These are phyloP conservation scores for Loxodonta africana DNA, from an alignment of 2,113 vertebrate species.

Conservation along the genomic window DNA sequence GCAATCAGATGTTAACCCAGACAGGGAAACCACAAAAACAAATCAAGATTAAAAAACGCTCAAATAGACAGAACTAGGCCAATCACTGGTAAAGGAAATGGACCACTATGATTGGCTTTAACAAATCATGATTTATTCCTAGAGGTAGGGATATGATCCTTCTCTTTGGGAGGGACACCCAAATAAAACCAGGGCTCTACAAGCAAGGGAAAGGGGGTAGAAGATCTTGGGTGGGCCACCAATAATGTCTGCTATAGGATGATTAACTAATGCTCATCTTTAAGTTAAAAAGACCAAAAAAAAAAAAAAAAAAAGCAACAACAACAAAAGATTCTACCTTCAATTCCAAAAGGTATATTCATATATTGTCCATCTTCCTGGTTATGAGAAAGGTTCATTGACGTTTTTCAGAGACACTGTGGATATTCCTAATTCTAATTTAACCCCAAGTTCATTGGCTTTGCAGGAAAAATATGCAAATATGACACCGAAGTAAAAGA, in stretches of 20 bases:
- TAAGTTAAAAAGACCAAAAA: background rate
- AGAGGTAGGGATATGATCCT: background rate
- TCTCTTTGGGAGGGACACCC: background rate
- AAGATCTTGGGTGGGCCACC: background rate
- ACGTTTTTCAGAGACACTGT: background rate
- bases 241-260: too few species aligned
- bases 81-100: background rate
- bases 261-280: background rate
- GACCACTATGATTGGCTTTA: background rate
- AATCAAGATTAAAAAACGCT: too few species aligned
- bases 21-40: too few species aligned
- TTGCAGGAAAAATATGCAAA: slow-evolving; percentile 5
- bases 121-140: background rate
- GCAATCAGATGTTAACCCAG: too few species aligned
- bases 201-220: background rate
- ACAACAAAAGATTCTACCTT: background rate
- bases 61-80: background rate
- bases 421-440: slow-evolving; percentile 40
- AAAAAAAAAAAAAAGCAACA: background rate
- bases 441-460: slow-evolving; percentile 22
- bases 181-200: background rate
- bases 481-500: background rate
- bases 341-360: background rate
- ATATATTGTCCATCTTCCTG: background rate
- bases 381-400: background rate